Percentiles rank a stretch among this genome's conserved stretches.
These are phyloP conservation scores for Sebastes nivosus DNA, from an alignment of 2,797 vertebrate genomes.

Conservation along the genomic window DNA sequence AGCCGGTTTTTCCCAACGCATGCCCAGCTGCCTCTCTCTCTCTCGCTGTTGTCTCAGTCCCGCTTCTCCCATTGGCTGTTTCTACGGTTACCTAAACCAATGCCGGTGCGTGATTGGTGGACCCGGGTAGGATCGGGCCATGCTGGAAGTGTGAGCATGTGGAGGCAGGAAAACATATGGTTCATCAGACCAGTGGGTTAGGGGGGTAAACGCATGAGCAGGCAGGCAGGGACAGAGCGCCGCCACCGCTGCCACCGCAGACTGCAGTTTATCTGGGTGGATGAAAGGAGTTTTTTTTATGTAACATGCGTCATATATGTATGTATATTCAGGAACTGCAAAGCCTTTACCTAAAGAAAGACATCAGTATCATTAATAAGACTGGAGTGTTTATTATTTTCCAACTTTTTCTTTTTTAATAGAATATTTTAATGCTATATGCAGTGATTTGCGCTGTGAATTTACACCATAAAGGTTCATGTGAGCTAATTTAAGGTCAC, in stretches of 20 bases:
- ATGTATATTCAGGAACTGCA: not conserved
- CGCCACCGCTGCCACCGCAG: not conserved
- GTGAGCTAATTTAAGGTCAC: not conserved
- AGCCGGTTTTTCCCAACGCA: conserved; percentile 26
- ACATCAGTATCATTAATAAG: not conserved
- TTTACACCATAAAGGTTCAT: not conserved
- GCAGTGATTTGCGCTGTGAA: not conserved
- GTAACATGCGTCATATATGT: not conserved
- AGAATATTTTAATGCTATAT: not conserved
- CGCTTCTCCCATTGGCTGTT: conserved; percentile 62
- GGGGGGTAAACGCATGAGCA: conserved; percentile 37
- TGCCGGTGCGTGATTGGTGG: conserved; percentile 57
- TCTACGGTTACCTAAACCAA: conserved; percentile 63
- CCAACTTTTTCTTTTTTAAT: not conserved
- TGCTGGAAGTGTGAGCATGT: conserved; percentile 61
- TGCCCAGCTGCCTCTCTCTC: not conserved
- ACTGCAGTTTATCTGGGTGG: not conserved
- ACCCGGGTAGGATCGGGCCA: conserved; percentile 25
- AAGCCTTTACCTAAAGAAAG: not conserved
- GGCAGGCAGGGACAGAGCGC: not conserved
- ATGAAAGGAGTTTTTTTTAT: not conserved
- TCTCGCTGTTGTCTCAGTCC: not conserved
- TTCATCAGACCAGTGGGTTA: conserved; percentile 67
- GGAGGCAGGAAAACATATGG: conserved; percentile 61
- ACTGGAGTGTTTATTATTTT: not conserved